Evolutionary conservation across 2,113 vertebrate species (phyloP).

Genomic region (Natator depressus): DNA sequence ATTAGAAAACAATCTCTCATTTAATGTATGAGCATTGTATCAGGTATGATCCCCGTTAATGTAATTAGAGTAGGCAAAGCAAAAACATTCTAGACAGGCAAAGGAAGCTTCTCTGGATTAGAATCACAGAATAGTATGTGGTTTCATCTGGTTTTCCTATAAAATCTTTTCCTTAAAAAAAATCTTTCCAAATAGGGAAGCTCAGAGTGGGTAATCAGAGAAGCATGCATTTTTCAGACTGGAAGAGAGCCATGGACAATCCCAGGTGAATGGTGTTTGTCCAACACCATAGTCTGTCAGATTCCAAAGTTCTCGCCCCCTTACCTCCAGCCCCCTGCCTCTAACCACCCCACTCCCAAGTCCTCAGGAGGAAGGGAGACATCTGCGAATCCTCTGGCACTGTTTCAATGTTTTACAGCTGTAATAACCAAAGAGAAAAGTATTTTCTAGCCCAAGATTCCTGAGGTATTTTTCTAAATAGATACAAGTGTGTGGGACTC

Average conservation of each 20-base stretch:
- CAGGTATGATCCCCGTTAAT: background rate
- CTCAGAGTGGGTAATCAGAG: conserved; percentile 27
- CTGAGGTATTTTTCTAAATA: conserved; percentile 63
- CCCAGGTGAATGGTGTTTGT: conserved; percentile 54
- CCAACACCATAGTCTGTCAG: conserved; percentile 25
- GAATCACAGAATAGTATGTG: conserved; percentile 32
- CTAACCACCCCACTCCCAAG: conserved; percentile 15
- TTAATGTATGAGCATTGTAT: background rate
- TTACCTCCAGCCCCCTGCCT: background rate
- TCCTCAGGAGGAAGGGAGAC: conserved; percentile 72
- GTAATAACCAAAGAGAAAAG: conserved; percentile 77
- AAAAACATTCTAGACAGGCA: conserved; percentile 38
- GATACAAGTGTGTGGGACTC: conserved; percentile 39
- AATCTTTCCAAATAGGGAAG: conserved; percentile 62
- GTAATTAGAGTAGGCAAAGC: conserved; percentile 28
- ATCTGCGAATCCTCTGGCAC: conserved; percentile 75
- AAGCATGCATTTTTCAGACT: background rate
- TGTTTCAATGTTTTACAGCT: conserved; percentile 75
- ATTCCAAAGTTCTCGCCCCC: background rate
- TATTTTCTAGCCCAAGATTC: conserved; percentile 64
- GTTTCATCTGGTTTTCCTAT: conserved; percentile 58
- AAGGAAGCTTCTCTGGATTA: conserved; percentile 31
- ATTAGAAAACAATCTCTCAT: conserved; percentile 12
- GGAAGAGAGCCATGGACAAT: conserved; percentile 43
- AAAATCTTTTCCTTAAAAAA: conserved; percentile 11